These are phyloP conservation scores for Natator depressus DNA, from an alignment of 2,113 vertebrate species.

Conservation along the genomic window DNA sequence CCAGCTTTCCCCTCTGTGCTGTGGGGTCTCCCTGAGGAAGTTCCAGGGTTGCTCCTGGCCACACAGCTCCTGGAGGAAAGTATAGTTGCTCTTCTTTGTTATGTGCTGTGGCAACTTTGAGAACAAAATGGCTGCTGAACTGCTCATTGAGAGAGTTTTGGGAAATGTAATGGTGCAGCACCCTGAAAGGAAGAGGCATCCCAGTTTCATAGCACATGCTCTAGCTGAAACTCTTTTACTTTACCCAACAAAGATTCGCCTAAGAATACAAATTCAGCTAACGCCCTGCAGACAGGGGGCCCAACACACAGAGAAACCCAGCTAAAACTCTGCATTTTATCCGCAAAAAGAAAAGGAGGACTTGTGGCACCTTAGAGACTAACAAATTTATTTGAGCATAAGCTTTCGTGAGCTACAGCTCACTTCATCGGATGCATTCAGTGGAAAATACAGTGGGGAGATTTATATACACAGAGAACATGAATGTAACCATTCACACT, in stretches of 20 bases:
- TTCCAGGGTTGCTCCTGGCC: not conserved
- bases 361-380: no score
- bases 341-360: no score
- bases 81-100: not conserved
- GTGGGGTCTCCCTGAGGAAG: not conserved
- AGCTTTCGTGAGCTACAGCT: no score
- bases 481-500: no score
- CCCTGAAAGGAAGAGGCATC: not conserved
- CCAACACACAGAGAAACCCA: no score
- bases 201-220: not conserved
- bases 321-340: not conserved
- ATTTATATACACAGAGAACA: no score
- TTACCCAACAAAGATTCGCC: not conserved
- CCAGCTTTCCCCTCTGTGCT: not conserved
- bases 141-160: not conserved
- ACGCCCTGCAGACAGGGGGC: not conserved
- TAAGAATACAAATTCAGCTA: not conserved
- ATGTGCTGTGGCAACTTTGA: not conserved
- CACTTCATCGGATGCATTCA: no score
- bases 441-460: no score
- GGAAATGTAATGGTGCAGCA: accelerated
- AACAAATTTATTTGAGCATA: no score
- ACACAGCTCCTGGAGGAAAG: not conserved
- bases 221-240: not conserved
- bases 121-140: not conserved